Conservation (phyloP, 2,797 vertebrate species). For the Cuniculus paca region DNA sequence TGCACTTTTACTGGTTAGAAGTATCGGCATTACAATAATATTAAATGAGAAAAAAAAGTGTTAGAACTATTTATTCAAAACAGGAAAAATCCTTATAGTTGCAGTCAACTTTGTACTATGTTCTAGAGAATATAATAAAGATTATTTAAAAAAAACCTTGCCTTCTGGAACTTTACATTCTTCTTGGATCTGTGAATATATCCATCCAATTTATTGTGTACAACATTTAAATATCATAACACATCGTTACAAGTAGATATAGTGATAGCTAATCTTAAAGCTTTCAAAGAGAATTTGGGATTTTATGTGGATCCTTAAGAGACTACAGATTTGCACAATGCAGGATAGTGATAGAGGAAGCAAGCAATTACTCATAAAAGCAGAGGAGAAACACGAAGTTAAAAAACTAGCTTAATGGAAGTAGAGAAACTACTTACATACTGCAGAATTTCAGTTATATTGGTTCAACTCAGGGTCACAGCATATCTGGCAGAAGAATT, state of each 20-base stretch:
- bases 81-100: not conserved
- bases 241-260: not conserved
- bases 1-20: not conserved
- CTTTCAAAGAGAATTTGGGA: conserved; percentile 5
- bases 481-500: not conserved
- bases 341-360: not conserved
- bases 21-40: not conserved
- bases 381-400: not conserved
- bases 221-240: not conserved
- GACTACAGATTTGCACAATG: not conserved
- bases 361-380: not conserved
- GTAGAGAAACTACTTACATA: not conserved
- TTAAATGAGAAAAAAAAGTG: not conserved
- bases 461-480: not conserved
- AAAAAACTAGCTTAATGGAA: not conserved
- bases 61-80: not conserved
- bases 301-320: not conserved
- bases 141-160: not conserved
- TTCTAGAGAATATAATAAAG: not conserved
- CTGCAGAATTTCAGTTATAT: not conserved
- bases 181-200: not conserved
- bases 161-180: not conserved
- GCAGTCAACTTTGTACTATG: not conserved
- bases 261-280: not conserved
- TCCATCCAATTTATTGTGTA: not conserved